Evolutionary conservation across 2,888 invertebrate species (phyloP), one percentile per base, ranked within the genome.

Genomic region (Argyra leucocephala): DNA sequence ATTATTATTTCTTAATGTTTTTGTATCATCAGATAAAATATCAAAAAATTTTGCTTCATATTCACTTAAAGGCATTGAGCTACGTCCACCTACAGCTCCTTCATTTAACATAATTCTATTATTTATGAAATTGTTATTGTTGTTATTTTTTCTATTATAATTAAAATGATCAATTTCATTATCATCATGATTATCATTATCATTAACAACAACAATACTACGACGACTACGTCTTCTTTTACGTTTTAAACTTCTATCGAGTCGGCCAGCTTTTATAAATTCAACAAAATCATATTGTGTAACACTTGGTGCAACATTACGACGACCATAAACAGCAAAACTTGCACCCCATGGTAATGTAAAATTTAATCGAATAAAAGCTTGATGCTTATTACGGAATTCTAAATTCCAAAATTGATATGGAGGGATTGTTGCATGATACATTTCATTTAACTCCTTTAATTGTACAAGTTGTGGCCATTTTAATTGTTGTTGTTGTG

Each of bases 211-310:
- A 31, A 31, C 10, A 31, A 48, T 15, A 23, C 65, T 65, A 69
- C 69, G 63, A 64, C 65, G 67, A 48, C 61, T 66, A 64, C 65
- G 66, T 62, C 65, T 48, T n/a, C 78, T 76, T 65, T 81, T 75
- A 74, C 86, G 84, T 72, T 88, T 83, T 70, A 90, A 80, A 72
- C 89, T 83, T 73, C 90, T 90, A 75, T 91, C 91, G 67, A 91
- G 84, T 66, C 91, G 83, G 63, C 91, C 91, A 37, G 91, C 91
- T 75, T 91, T 90, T 72, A 96, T 90, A 76, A 96, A 93, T 82
- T 96, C 93, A 71, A 93, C 93, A 80, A 97, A 96, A 79, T 98
- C 97, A 80, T 96, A 94, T 81, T 95, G 93, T 69, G 96, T 96
- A 74, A 97, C 93, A 76, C 96, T 93, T 18, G 98, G 98, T 48